phyloP scores from a whole-genome alignment of 2,888 invertebrate genomes.

The Reticulitermes lucifugus region DNA sequence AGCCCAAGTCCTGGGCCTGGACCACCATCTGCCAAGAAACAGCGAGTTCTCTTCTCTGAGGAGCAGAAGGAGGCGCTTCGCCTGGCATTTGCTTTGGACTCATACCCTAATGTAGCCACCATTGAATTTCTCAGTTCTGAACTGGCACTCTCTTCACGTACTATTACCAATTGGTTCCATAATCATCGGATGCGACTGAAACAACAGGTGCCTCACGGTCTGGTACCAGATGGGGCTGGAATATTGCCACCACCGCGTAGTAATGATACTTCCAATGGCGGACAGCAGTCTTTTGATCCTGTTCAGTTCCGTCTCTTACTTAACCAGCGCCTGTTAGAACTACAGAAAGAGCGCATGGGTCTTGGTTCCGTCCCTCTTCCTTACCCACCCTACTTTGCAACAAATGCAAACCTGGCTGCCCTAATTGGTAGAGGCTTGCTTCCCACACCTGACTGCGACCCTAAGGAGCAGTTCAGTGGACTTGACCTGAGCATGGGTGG shows the following conservation, averaged over 20 bases:
- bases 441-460: slow-evolving; percentile 65
- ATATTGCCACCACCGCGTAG: slow-evolving; percentile 39
- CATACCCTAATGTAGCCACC: slow-evolving; percentile 96
- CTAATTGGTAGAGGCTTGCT: slow-evolving; percentile 76
- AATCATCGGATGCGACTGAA: slow-evolving; percentile 99
- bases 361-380: slow-evolving; percentile 72
- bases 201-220: slow-evolving; percentile 85
- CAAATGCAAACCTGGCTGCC: slow-evolving; percentile 81
- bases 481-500: slow-evolving; percentile 88
- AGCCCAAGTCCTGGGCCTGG: slow-evolving; percentile 87
- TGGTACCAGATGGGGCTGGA: slow-evolving; percentile 71
- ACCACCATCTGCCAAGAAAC: slow-evolving; percentile 90
- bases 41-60: slow-evolving; percentile 96
- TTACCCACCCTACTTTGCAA: slow-evolving; percentile 82
- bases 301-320: slow-evolving; percentile 90
- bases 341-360: slow-evolving; percentile 88
- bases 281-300: slow-evolving; percentile 81
- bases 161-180: slow-evolving; percentile 99
- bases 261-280: slow-evolving; percentile 30
- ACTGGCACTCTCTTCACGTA: slow-evolving; percentile 90
- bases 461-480: slow-evolving; percentile 85
- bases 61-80: slow-evolving; percentile 97
- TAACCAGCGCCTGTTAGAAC: slow-evolving; percentile 88
- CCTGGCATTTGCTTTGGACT: slow-evolving; percentile 94
- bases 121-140: slow-evolving; percentile 96